Conservation (phyloP, 2,797 vertebrate genomes). For the Crenuchus spilurus region DNA sequence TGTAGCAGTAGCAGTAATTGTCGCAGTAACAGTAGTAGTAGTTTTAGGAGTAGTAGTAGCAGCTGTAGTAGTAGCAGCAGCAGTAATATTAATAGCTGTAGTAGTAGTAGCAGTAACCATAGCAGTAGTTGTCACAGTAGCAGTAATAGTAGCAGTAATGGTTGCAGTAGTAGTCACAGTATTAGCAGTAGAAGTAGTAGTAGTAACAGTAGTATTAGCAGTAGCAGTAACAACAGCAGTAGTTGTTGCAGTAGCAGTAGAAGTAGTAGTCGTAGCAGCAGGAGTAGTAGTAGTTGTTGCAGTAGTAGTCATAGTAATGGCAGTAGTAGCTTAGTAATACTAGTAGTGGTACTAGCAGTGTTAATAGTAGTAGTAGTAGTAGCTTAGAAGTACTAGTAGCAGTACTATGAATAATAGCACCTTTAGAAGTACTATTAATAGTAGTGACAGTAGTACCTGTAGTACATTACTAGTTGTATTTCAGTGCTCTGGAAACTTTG, state of each 20-base stretch:
- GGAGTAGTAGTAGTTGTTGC: not conserved
- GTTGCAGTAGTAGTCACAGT: not conserved
- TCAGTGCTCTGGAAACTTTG: too few species aligned
- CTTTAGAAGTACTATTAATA: too few species aligned
- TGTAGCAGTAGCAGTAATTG: not conserved
- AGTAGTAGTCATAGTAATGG: too few species aligned
- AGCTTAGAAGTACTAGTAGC: too few species aligned
- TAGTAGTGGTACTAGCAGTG: not conserved
- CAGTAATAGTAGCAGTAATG: not conserved
- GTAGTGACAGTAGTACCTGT: too few species aligned
- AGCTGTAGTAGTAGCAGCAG: not conserved
- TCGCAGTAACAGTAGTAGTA: not conserved
- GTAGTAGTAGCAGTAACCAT: not conserved
- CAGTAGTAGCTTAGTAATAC: not conserved
- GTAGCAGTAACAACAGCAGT: too few species aligned
- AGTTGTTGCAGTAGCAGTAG: not conserved
- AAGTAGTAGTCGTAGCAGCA: not conserved
- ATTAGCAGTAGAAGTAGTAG: not conserved
- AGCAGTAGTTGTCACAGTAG: rapidly evolving
- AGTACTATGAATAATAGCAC: too few species aligned
- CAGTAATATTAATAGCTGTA: not conserved
- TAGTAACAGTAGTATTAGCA: too few species aligned
- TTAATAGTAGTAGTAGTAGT: too few species aligned
- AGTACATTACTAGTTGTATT: too few species aligned
- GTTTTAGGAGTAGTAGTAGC: not conserved